Evolutionary conservation across 2,113 vertebrate genomes (phyloP), one percentile per base, ranked within the genome.

Genomic region (Mobula hypostoma): DNA sequence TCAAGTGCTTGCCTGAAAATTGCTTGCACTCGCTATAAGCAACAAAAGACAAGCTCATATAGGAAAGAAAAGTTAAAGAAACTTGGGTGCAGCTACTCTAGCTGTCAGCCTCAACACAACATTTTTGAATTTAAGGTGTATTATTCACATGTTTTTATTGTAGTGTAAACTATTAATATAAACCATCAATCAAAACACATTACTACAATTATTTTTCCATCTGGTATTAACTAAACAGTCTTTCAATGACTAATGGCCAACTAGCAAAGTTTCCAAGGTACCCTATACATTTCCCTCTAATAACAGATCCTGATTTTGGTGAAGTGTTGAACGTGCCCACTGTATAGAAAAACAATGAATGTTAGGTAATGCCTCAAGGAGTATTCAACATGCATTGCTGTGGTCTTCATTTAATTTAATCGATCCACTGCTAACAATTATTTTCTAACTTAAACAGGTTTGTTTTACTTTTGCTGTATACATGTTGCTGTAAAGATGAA

Each of bases 121-220:
- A 92, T 48, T 93, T 48, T 93, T 40, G 17, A 93, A 93, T 74
- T 72, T 74, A 56, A 74, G 70, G 68, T 7, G 48, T 48, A 56
- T 27, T 93, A 74, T 72, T 93, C 40, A 97, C 95, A 96, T 95
- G 96, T 96, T 96, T 95, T 97, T 97, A 98, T 97, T 97, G 97
- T 97, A 97, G 96, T 97, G 97, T 97, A 97, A 97, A 96, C 97
- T 96, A 96, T 97, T 96, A 96, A 95, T 95, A 97, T 96, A 96
- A 96, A 97, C 95, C 96, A 97, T 96, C 95, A 95, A 95, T 95
- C 97, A 97, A 96, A 94, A 95, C 96, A 95, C 96, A 95, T 96
- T 95, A 96, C 96, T 96, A 96, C 79, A 96, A 95, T 96, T 96
- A 95, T 96, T 96, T 96, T 95, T 97, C 96, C 95, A 96, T 94